Conservation (phyloP, 2,113 vertebrate species). For the Chloropsis cyanopogon region DNA sequence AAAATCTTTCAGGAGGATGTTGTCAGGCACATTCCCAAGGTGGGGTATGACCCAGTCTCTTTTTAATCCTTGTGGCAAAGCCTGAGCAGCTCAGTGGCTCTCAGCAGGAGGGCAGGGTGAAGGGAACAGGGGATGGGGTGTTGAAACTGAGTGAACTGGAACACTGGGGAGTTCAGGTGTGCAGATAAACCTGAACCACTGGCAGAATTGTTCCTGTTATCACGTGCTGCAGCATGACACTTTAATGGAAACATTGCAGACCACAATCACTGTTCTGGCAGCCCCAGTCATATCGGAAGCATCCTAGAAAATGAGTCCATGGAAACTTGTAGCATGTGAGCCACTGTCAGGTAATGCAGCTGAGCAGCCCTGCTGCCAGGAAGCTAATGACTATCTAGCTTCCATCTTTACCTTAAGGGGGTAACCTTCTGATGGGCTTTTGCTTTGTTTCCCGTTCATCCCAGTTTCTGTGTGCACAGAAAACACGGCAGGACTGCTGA, state of each 20-base stretch:
- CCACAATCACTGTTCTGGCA: background rate
- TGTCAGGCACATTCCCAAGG: background rate
- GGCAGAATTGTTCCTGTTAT: background rate
- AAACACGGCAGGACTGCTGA: background rate
- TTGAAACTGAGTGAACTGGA: background rate
- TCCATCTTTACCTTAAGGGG: background rate
- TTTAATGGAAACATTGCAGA: background rate
- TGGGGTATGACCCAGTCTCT: background rate
- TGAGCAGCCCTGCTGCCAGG: background rate
- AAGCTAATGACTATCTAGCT: background rate
- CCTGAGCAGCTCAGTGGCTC: background rate
- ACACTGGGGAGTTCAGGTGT: fast-evolving
- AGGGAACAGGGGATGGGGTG: background rate
- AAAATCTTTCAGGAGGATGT: background rate
- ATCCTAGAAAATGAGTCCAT: background rate
- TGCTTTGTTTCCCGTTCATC: background rate
- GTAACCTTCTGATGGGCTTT: background rate
- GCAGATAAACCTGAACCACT: background rate
- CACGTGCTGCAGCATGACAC: fast-evolving
- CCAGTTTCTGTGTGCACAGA: background rate
- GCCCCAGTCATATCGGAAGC: fast-evolving
- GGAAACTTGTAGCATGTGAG: background rate
- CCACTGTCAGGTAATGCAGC: background rate
- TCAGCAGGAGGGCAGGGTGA: background rate
- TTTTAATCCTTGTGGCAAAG: background rate